Evolutionary conservation across 1,140 invertebrate genomes (phyloP).

Genomic region (Apolygus lucorum): DNA sequence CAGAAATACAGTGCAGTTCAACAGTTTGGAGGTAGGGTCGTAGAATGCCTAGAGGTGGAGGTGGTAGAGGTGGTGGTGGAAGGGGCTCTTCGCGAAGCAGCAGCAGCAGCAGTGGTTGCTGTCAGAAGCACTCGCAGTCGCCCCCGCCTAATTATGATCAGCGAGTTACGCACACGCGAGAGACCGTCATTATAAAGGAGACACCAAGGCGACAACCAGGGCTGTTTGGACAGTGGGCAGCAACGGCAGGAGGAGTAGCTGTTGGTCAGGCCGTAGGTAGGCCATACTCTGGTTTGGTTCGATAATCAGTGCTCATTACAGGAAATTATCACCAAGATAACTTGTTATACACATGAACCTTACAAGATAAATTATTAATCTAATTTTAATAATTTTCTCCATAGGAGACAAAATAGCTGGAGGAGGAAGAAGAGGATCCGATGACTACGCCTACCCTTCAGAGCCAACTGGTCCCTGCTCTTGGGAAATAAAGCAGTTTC

Average conservation of each 20-base stretch:
- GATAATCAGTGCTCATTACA: no score
- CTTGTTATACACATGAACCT: no score
- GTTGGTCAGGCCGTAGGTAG: slow-evolving; percentile 8
- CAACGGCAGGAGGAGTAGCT: slow-evolving; percentile 1
- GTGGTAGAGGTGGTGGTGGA: not conserved
- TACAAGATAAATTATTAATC: no score
- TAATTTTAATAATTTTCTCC: no score
- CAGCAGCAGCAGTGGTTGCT: not conserved
- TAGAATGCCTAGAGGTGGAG: no score
- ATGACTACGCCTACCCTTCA: not conserved
- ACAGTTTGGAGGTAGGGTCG: no score
- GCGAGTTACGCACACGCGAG: not conserved
- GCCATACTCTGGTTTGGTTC: no score
- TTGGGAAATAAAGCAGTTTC: slow-evolving; percentile 3
- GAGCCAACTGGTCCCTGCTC: not conserved
- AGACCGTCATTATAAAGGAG: slow-evolving; percentile 8
- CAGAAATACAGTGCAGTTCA: no score
- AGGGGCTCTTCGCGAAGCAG: not conserved
- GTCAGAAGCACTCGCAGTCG: not conserved
- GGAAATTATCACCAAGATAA: no score
- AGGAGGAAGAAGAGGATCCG: not conserved
- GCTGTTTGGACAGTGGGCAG: not conserved
- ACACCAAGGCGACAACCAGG: not conserved
- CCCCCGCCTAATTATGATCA: no score
- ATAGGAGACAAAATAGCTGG: no score